A percentile compares a stretch with the other conserved stretches of the same genome.
These are phyloP conservation scores for Halictus ligatus DNA, from an alignment of 2,888 invertebrate species.

Conservation along the genomic window DNA sequence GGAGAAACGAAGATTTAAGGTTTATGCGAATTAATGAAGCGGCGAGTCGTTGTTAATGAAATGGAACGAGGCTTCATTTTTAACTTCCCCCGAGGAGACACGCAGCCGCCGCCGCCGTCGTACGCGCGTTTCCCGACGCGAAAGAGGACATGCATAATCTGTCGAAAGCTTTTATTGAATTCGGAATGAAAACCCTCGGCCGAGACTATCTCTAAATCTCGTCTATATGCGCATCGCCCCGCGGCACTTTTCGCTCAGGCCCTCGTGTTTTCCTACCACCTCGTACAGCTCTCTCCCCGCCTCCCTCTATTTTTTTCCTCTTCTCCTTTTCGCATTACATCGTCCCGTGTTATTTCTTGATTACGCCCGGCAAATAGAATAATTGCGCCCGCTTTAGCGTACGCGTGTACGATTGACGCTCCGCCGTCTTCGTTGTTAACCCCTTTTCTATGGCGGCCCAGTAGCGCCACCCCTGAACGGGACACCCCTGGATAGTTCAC, in stretches of 20 bases:
- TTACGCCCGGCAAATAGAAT: constrained; percentile 21
- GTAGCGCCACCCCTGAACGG: too few species aligned
- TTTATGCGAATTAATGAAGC: constrained; percentile 14
- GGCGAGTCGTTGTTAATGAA: constrained; percentile 28
- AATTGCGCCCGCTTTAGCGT: background rate
- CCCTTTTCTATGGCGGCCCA: too few species aligned
- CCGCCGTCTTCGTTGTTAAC: too few species aligned
- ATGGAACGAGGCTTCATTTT: constrained; percentile 19
- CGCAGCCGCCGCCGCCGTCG: background rate
- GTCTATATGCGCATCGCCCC: constrained; percentile 75
- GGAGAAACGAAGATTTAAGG: background rate
- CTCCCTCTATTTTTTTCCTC: background rate
- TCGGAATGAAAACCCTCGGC: constrained; percentile 61
- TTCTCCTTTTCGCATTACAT: background rate
- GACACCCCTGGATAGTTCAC: too few species aligned
- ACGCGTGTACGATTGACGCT: too few species aligned
- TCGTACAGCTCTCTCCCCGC: constrained; percentile 18
- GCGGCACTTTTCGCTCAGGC: constrained; percentile 71
- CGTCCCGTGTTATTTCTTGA: constrained; percentile 10
- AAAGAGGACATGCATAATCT: constrained; percentile 64
- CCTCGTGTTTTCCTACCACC: constrained; percentile 69
- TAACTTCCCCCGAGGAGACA: constrained; percentile 4
- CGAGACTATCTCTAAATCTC: constrained; percentile 71
- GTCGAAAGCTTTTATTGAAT: constrained; percentile 69
- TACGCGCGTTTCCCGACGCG: constrained; percentile 20